phyloP scores from a whole-genome alignment of 2,888 invertebrate species.

The Pristionchus entomophagus region DNA sequence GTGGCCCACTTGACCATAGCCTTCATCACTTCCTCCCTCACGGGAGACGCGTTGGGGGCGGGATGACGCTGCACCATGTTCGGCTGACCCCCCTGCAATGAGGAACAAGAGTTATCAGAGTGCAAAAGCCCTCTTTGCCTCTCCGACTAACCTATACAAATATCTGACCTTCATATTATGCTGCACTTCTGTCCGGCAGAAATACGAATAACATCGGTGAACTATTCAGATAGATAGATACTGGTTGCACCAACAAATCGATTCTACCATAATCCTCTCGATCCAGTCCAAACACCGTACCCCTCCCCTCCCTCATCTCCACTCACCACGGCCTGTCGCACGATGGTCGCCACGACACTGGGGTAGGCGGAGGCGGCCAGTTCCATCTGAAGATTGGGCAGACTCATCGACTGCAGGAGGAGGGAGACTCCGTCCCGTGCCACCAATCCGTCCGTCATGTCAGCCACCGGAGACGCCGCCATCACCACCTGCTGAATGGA shows the following conservation, averaged over 20 bases:
- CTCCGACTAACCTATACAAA: too few species aligned
- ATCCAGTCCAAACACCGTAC: too few species aligned
- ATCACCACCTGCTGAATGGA: conserved; percentile 53
- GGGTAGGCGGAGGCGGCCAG: conserved; percentile 51
- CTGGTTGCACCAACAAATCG: background rate
- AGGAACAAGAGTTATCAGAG: conserved; percentile 49
- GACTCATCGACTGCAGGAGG: conserved; percentile 53
- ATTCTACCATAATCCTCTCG: too few species aligned
- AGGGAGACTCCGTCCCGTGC: conserved; percentile 54
- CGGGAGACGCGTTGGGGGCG: conserved; percentile 42
- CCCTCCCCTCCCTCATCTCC: too few species aligned
- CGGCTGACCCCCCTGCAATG: conserved; percentile 42
- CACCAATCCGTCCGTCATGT: conserved; percentile 60
- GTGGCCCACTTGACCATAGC: conserved; percentile 44
- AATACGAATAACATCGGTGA: too few species aligned
- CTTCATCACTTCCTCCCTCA: conserved; percentile 52
- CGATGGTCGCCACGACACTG: conserved; percentile 58
- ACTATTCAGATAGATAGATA: background rate
- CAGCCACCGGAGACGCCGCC: conserved; percentile 55
- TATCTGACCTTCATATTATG: too few species aligned
- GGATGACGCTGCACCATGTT: conserved; percentile 3
- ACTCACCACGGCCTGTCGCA: conserved; percentile 61
- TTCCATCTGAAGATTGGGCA: conserved; percentile 50
- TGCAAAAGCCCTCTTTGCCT: too few species aligned
- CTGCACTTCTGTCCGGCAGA: too few species aligned